phyloP scores from a whole-genome alignment of 2,797 vertebrate genomes.

The Yasuhikotakia modesta region DNA sequence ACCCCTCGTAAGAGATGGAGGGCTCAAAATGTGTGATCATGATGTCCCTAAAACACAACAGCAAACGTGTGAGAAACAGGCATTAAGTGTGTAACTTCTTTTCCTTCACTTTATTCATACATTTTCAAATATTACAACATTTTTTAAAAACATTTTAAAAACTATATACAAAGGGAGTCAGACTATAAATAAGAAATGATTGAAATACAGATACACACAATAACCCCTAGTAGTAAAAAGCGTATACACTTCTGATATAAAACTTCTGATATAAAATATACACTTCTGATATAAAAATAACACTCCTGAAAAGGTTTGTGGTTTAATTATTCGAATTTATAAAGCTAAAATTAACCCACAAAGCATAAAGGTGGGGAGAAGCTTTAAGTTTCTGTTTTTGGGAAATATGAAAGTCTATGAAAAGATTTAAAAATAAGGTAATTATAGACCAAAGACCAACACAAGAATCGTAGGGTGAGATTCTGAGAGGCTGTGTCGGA shows the following conservation, averaged over 20 bases:
- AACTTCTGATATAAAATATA: too few relatives aligned
- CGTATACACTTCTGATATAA: too few relatives aligned
- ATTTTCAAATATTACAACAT: too few relatives aligned
- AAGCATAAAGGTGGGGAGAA: not conserved
- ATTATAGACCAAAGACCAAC: not conserved
- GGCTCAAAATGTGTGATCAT: slow-evolving; percentile 99
- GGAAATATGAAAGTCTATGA: not conserved
- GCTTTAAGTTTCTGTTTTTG: not conserved
- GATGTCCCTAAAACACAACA: slow-evolving; percentile 84
- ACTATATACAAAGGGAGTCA: too few relatives aligned
- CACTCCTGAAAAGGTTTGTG: not conserved
- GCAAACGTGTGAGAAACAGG: not conserved
- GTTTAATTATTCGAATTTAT: not conserved
- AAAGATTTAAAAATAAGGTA: not conserved
- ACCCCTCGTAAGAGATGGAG: slow-evolving; percentile 91
- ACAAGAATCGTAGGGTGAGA: not conserved
- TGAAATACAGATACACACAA: too few relatives aligned
- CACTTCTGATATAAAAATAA: not conserved
- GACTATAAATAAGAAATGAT: too few relatives aligned
- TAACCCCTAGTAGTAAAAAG: too few relatives aligned
- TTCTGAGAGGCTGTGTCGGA: not conserved
- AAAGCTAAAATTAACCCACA: not conserved
- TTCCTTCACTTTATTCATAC: too few relatives aligned
- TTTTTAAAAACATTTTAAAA: too few relatives aligned
- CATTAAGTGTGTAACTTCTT: not conserved